Conservation (phyloP, 2,797 vertebrate genomes). For the Phoebastria nigripes region DNA sequence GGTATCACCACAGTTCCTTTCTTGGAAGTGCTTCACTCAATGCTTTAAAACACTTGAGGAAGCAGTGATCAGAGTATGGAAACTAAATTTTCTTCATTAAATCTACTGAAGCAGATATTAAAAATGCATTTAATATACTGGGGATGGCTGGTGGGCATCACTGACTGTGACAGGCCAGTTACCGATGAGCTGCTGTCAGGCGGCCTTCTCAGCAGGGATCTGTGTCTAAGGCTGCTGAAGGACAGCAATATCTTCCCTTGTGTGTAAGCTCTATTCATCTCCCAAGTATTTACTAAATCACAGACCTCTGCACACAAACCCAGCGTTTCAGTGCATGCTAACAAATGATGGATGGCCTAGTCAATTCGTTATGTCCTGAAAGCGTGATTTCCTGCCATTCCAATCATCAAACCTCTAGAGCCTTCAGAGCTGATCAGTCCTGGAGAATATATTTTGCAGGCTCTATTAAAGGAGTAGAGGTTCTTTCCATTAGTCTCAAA, state of each 20-base stretch:
- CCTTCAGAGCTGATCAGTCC: conserved; percentile 96
- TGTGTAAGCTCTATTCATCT: conserved; percentile 82
- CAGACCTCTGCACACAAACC: conserved; percentile 89
- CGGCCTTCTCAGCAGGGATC: conserved; percentile 84
- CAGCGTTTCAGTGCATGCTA: conserved; percentile 90
- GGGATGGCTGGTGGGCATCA: conserved; percentile 80
- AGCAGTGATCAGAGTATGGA: conserved; percentile 77
- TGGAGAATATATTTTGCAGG: conserved; percentile 93
- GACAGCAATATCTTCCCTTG: conserved; percentile 82
- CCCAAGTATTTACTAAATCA: conserved; percentile 95
- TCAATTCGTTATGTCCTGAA: conserved; percentile 99
- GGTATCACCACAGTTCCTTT: conserved; percentile 18
- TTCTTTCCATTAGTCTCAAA: conserved; percentile 83
- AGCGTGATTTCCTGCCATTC: conserved; percentile 99
- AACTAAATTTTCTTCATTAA: conserved; percentile 84
- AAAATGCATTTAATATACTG: conserved; percentile 85
- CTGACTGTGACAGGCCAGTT: conserved; percentile 84
- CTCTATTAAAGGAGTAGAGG: conserved; percentile 92
- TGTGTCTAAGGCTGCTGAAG: conserved; percentile 82
- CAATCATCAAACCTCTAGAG: conserved; percentile 96
- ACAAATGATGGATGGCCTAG: conserved; percentile 99
- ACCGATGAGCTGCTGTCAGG: conserved; percentile 84
- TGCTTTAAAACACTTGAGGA: conserved; percentile 76
- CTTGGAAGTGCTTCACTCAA: conserved; percentile 45
- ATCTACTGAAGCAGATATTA: conserved; percentile 85